Evolutionary conservation across 2,888 invertebrate genomes (phyloP).

Genomic region (Aethes cnicana): DNA sequence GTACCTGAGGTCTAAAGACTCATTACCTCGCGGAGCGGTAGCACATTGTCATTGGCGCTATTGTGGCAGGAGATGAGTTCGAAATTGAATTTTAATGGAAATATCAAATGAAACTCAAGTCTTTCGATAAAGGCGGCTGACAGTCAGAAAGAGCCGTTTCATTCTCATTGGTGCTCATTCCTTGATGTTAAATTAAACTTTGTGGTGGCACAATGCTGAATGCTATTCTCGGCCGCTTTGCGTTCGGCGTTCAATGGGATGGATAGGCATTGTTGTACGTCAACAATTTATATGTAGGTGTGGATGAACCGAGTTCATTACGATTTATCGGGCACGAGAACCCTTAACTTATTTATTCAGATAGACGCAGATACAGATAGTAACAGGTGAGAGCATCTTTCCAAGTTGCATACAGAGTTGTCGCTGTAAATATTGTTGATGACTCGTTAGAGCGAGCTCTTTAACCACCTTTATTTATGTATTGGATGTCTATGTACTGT

Average conservation of each 20-base stretch:
- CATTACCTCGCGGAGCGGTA: constrained; percentile 34
- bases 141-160: constrained; percentile 49
- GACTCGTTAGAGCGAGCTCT: too few species aligned
- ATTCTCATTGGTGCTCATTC: constrained; percentile 42
- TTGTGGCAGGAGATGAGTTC: constrained; percentile 60
- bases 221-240: constrained; percentile 39
- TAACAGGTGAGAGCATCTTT: too few species aligned
- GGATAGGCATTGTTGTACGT: constrained; percentile 26
- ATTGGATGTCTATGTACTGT: too few species aligned
- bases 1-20: too few species aligned
- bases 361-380: too few species aligned
- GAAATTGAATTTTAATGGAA: constrained; percentile 72
- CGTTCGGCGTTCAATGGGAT: constrained; percentile 40
- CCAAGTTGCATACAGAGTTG: too few species aligned
- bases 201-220: constrained; percentile 42
- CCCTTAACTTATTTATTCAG: too few species aligned
- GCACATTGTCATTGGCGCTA: constrained; percentile 44
- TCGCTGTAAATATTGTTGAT: too few species aligned
- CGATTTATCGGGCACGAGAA: background rate
- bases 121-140: constrained; percentile 57
- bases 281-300: constrained; percentile 13
- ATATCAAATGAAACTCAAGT: constrained; percentile 65
- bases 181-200: constrained; percentile 52
- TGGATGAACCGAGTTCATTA: background rate
- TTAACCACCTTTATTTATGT: too few species aligned